Evolutionary conservation across 2,113 vertebrate species (phyloP).

Genomic region (Lutjanus erythropterus): DNA sequence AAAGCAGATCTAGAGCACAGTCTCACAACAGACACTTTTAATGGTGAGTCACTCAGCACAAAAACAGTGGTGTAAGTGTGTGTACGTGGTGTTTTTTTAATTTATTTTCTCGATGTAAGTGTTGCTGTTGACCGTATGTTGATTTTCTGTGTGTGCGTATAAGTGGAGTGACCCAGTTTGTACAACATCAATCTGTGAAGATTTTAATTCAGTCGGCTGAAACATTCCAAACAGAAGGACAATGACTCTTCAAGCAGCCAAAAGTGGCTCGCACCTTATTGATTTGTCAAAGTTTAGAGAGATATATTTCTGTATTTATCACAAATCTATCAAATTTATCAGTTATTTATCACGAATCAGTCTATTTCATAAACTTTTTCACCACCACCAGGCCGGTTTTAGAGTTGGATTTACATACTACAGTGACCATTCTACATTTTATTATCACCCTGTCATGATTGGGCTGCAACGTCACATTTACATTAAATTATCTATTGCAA

Average conservation of each 20-base stretch:
- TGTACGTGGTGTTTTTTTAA: conserved; percentile 20
- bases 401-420: conserved; percentile 5
- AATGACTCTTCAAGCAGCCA: conserved; percentile 64
- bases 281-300: conserved; percentile 70
- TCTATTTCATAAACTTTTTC: conserved; percentile 17
- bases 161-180: conserved; percentile 77
- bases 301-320: conserved; percentile 77
- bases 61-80: conserved; percentile 61
- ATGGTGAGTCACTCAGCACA: conserved; percentile 81
- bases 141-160: conserved; percentile 64
- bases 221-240: conserved; percentile 80
- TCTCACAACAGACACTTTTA: conserved; percentile 70
- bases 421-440: conserved; percentile 13
- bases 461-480: conserved; percentile 47
- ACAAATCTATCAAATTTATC: conserved; percentile 60
- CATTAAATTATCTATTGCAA: conserved; percentile 74
- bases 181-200: conserved; percentile 73
- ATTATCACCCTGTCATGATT: conserved; percentile 36
- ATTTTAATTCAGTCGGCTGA: conserved; percentile 71
- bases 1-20: conserved; percentile 81
- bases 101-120: conserved; percentile 47
- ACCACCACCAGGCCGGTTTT: conserved; percentile 6
- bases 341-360: conserved; percentile 44
- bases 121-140: conserved; percentile 55
- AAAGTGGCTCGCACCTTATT: conserved; percentile 71